Conservation (phyloP, 2,113 vertebrate species). For the Ovis canadensis region DNA sequence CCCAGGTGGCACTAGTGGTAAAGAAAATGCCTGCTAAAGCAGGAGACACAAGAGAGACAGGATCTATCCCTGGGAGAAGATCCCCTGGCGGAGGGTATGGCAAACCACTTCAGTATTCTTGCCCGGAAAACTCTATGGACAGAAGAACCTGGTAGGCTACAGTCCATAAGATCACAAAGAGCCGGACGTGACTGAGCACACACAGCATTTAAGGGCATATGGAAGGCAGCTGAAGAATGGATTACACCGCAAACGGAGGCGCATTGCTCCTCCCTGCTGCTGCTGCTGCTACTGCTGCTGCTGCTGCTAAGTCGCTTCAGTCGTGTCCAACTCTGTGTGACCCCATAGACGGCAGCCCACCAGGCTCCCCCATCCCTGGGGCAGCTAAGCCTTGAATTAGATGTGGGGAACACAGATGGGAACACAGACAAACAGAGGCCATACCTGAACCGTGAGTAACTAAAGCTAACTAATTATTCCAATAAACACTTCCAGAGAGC, state of each 20-base stretch:
- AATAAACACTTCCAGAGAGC: neutral
- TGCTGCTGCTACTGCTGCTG: too few relatives aligned
- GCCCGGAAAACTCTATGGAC: neutral
- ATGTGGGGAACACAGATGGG: accelerated
- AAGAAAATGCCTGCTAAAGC: neutral
- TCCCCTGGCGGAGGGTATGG: neutral
- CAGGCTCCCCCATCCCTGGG: too few relatives aligned
- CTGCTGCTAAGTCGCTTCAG: too few relatives aligned
- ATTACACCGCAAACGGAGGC: neutral
- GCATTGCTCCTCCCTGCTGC: neutral
- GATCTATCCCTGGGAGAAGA: neutral
- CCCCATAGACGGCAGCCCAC: too few relatives aligned
- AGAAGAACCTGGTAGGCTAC: neutral
- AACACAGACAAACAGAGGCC: neutral
- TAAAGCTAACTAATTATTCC: neutral
- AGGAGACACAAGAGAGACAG: neutral
- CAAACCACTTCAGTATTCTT: neutral
- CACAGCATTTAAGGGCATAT: neutral
- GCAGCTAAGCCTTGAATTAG: neutral
- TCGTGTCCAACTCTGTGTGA: too few relatives aligned
- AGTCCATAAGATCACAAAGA: neutral
- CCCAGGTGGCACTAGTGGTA: neutral
- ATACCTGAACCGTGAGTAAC: neutral
- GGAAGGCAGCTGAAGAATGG: neutral
- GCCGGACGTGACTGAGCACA: neutral